A percentile compares a stretch with the other conserved stretches of the same genome.
phyloP scores from a whole-genome alignment of 2,888 invertebrate genomes.

The Cotesia congregata region DNA sequence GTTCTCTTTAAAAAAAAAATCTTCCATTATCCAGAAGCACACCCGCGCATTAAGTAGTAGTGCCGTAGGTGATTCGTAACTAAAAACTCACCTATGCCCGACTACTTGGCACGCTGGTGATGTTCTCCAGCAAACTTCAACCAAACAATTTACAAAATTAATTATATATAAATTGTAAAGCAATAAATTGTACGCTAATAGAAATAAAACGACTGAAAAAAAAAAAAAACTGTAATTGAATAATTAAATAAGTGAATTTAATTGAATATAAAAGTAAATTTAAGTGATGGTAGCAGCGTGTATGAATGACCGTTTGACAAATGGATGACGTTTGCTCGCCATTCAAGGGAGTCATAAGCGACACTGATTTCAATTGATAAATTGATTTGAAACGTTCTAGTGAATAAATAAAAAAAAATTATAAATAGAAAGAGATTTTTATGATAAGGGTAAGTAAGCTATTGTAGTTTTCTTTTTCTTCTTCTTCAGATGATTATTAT shows the following conservation, averaged over 20 bases:
- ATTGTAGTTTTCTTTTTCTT: conserved; percentile 33
- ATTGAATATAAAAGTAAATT: conserved; percentile 35
- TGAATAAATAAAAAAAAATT: conserved; percentile 48
- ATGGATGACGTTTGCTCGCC: conserved; percentile 29
- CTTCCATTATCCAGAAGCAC: conserved; percentile 23
- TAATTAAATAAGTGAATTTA: conserved; percentile 10
- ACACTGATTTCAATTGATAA: conserved; percentile 69
- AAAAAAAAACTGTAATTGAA: conserved; percentile 6
- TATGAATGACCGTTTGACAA: conserved; percentile 36
- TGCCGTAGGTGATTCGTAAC: conserved; percentile 72
- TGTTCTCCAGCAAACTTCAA: conserved; percentile 17
- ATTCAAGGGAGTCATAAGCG: conserved; percentile 44
- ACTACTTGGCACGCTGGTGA: conserved; percentile 66
- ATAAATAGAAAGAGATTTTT: conserved; percentile 7
- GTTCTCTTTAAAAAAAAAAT: no score
- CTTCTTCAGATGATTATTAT: conserved; percentile 41
- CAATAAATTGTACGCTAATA: not conserved
- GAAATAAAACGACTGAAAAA: not conserved
- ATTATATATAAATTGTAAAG: not conserved
- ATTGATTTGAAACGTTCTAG: conserved; percentile 62
- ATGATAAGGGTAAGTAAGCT: conserved; percentile 17
- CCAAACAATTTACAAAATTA: conserved; percentile 12
- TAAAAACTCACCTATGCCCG: conserved; percentile 69
- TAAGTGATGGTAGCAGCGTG: conserved; percentile 21
- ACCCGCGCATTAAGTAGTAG: conserved; percentile 73